Evolutionary conservation across 2,888 invertebrate species (phyloP), one percentile per base, ranked within the genome.

Genomic region (Cecidostiba fungosa): DNA sequence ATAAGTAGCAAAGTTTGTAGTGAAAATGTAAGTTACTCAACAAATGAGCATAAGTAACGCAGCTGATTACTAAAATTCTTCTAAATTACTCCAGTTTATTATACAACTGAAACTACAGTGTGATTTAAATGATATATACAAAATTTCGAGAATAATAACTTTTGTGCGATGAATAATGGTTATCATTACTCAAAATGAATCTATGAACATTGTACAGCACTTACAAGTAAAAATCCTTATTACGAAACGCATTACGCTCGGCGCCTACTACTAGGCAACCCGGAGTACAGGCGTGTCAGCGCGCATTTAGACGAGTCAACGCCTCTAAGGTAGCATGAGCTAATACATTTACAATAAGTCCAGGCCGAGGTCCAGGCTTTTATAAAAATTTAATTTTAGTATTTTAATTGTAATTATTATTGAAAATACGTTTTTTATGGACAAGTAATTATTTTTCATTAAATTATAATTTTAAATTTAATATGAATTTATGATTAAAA

Each of bases 221-320:
- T 54, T n/a, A 19, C n/a, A 54, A 43, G 19, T 10, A 36, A 8
- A 73, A 43, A n/a, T n/a, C n/a, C 2, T 12, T 5, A 47, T 47
- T 74, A 19, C 16, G 3, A 47, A 43, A 74, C 6, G 23, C 14
- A 47, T n/a, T 23, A 43, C 29, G 23, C 10, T 76, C 29, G 10
- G 43, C 8, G 50, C 54, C 39, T 76, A 16, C 47, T 26, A 5
- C 54, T 80, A 88, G 89, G 91, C 91, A 90, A 91, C 90, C 90
- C 72, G 87, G 77, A 77, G n/a, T 82, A 79, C 89, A 23, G 76
- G 85, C 62, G 85, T 88, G 89, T 29, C 59, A 43, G 70, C 54
- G 77, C 26, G 36, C 50, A 19, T n/a, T 43, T 23, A 69, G n/a
- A 59, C 43, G 29, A 77, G 77, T 72, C 77, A 39, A 69, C 54